Conservation (phyloP, 2,888 invertebrate genomes). For the Ethmia dodecea region DNA sequence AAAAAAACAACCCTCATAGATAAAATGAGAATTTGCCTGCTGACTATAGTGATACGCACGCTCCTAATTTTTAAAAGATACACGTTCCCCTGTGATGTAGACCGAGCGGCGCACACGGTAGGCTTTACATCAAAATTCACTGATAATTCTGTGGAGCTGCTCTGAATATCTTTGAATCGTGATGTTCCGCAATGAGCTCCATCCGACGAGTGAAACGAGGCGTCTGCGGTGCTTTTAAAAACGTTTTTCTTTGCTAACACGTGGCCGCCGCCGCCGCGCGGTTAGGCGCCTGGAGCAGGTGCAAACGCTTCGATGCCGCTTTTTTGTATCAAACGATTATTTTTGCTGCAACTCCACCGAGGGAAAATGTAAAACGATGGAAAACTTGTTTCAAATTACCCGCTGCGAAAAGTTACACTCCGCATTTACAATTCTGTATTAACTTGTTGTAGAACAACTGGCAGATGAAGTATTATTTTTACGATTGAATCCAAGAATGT, state of each 20-base stretch:
- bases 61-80: too few relatives aligned
- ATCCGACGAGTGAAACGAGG: slow-evolving; percentile 24
- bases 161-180: slow-evolving; percentile 8
- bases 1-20: too few relatives aligned
- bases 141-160: not conserved
- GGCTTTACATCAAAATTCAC: slow-evolving; percentile 2
- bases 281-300: slow-evolving; percentile 31
- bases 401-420: slow-evolving; percentile 12
- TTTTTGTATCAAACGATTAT: slow-evolving; percentile 35
- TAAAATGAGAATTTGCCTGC: too few relatives aligned
- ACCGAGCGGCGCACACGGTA: too few relatives aligned
- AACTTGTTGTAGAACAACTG: not conserved
- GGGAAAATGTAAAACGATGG: slow-evolving; percentile 23
- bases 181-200: slow-evolving; percentile 27
- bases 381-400: slow-evolving; percentile 28
- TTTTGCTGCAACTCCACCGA: slow-evolving; percentile 22
- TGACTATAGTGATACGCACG: too few relatives aligned
- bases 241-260: slow-evolving; percentile 17
- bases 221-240: slow-evolving; percentile 19
- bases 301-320: slow-evolving; percentile 36
- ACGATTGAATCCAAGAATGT: too few relatives aligned
- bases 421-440: slow-evolving; percentile 3
- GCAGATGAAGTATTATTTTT: too few relatives aligned
- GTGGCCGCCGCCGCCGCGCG: slow-evolving; percentile 21
- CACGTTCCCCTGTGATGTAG: too few relatives aligned